Conservation (phyloP, 2,888 invertebrate genomes). For the Muschampia plurimacula region DNA sequence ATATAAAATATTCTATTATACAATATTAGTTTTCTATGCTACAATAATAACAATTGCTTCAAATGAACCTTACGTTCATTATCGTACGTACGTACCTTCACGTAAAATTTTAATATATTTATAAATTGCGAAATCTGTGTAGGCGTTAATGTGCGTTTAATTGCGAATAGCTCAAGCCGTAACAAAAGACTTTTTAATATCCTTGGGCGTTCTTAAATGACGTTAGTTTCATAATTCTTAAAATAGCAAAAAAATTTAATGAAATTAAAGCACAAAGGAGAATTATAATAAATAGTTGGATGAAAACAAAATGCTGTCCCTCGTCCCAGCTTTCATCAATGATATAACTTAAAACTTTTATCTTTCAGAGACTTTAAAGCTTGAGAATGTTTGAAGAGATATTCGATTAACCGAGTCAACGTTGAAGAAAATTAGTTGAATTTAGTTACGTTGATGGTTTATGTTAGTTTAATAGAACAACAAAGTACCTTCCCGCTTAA, state of each 20-base stretch:
- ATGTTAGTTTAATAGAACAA: neutral
- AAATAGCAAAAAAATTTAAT: neutral
- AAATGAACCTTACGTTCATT: neutral
- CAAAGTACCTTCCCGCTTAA: neutral
- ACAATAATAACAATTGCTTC: neutral
- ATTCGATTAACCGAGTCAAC: neutral
- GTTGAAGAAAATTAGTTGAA: neutral
- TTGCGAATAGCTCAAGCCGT: constrained; percentile 22
- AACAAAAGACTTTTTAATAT: constrained; percentile 23
- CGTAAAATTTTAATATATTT: constrained; percentile 7
- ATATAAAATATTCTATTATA: neutral
- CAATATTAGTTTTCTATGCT: neutral
- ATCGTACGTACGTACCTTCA: neutral
- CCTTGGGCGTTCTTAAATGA: constrained; percentile 23
- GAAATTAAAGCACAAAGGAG: neutral
- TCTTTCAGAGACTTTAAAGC: neutral
- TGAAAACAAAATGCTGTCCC: neutral
- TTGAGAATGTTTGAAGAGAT: neutral
- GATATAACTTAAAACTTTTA: neutral
- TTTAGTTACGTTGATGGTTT: neutral
- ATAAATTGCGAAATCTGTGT: neutral
- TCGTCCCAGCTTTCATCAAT: neutral
- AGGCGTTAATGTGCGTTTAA: constrained; percentile 26
- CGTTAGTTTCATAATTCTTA: constrained; percentile 24
- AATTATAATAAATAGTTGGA: neutral